Evolutionary conservation across 2,113 vertebrate species (phyloP).

Genomic region (Emberiza fucata): DNA sequence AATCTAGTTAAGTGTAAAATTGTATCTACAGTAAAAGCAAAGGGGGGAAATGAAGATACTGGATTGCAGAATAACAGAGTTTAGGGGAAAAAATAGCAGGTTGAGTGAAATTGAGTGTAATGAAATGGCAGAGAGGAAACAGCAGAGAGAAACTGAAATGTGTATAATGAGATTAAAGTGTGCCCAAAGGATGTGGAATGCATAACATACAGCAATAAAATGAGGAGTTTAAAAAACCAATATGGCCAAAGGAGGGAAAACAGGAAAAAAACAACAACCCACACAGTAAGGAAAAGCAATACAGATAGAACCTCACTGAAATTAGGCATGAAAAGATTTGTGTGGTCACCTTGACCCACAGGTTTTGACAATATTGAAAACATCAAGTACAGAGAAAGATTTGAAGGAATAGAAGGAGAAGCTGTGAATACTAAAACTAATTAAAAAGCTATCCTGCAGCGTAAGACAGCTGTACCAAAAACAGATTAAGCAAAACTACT

Average conservation of each 20-base stretch:
- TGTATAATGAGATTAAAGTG: constrained; percentile 54
- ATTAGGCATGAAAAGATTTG: background rate
- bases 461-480: background rate
- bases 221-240: background rate
- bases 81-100: background rate
- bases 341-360: background rate
- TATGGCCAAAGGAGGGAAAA: background rate
- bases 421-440: background rate
- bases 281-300: background rate
- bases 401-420: background rate
- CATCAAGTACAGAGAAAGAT: background rate
- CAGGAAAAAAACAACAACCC: background rate
- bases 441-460: background rate
- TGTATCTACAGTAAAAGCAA: constrained; percentile 2
- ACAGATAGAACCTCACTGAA: background rate
- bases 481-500: background rate
- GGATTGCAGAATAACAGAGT: background rate
- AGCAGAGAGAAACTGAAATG: constrained; percentile 23
- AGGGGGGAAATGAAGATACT: background rate
- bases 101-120: constrained; percentile 14
- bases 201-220: constrained; percentile 1
- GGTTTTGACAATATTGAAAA: background rate
- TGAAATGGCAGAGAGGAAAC: constrained; percentile 25
- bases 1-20: constrained; percentile 43
- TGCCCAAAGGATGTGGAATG: constrained; percentile 48